Percentiles rank a stretch among this genome's conserved stretches.
phyloP scores from a whole-genome alignment of 2,797 vertebrate genomes.

The Siniperca obscura region DNA sequence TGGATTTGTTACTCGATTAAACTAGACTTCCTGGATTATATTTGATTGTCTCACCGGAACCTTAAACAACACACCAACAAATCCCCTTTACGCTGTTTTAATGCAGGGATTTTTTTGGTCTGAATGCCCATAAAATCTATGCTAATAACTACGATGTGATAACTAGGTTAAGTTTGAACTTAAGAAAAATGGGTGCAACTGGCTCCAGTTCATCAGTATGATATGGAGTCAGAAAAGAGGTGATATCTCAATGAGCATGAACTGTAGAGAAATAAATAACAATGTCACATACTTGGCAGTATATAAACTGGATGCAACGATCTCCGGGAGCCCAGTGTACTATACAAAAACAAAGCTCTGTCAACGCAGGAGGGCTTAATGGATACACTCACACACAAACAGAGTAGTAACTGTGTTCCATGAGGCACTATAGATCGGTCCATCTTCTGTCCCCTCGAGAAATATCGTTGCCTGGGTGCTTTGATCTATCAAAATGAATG shows the following conservation, averaged over 20 bases:
- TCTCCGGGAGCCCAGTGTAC: conserved; percentile 44
- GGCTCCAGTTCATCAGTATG: neutral
- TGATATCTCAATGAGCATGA: conserved; percentile 38
- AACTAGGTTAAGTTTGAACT: neutral
- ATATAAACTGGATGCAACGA: conserved; percentile 57
- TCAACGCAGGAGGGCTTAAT: conserved; percentile 50
- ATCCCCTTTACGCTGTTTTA: neutral
- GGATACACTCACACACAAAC: conserved; percentile 35
- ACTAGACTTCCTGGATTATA: neutral
- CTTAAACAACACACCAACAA: neutral
- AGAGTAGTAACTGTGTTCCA: conserved; percentile 27
- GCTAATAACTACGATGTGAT: neutral
- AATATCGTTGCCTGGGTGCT: conserved; percentile 60
- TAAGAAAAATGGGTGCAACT: neutral
- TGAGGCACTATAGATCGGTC: conserved; percentile 60
- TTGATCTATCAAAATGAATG: conserved; percentile 79
- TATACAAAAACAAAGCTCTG: conserved; percentile 55
- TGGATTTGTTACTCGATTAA: neutral
- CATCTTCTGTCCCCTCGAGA: conserved; percentile 59
- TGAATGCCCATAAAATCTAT: neutral
- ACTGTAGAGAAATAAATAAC: conserved; percentile 49
- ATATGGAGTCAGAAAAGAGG: conserved; percentile 25
- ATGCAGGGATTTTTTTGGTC: neutral
- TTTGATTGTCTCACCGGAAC: neutral
- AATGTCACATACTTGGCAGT: conserved; percentile 49